Percentiles rank a stretch among this genome's conserved stretches.
Conservation (phyloP, 2,113 vertebrate species). For the Cardinalis cardinalis region DNA sequence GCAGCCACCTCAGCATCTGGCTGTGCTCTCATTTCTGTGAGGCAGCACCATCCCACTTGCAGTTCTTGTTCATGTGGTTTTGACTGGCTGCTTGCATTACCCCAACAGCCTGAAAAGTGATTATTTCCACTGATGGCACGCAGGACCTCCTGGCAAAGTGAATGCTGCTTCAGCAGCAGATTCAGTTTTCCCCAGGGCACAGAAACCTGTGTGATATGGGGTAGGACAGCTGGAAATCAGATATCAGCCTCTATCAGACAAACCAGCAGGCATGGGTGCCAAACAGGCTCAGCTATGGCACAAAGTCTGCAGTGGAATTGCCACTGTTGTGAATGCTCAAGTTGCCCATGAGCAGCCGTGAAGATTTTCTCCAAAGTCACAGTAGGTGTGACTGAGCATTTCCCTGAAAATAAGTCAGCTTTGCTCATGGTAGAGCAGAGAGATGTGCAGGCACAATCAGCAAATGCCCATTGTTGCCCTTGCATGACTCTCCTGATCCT, state of each 20-base stretch:
- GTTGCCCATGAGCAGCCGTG: neutral
- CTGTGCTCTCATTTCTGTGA: neutral
- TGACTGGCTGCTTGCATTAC: neutral
- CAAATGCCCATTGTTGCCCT: neutral
- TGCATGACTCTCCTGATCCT: neutral
- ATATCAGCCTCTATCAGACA: neutral
- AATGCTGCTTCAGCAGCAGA: neutral
- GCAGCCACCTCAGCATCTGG: neutral
- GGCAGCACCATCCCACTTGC: neutral
- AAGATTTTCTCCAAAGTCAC: neutral
- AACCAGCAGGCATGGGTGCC: fast-evolving
- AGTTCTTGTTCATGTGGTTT: neutral
- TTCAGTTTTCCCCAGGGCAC: neutral
- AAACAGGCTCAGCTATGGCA: fast-evolving
- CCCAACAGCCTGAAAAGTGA: neutral
- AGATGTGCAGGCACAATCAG: neutral
- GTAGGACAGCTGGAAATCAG: neutral
- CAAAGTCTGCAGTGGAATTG: neutral
- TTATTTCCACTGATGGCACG: neutral
- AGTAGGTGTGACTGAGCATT: fast-evolving
- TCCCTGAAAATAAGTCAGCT: neutral
- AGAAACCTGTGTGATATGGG: neutral
- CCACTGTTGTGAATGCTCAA: fast-evolving
- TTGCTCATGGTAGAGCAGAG: neutral
- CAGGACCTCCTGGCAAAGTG: neutral